Evolutionary conservation across 2,888 invertebrate species (phyloP), one percentile per base, ranked within the genome.

Genomic region (Oxyscelio sp.): DNA sequence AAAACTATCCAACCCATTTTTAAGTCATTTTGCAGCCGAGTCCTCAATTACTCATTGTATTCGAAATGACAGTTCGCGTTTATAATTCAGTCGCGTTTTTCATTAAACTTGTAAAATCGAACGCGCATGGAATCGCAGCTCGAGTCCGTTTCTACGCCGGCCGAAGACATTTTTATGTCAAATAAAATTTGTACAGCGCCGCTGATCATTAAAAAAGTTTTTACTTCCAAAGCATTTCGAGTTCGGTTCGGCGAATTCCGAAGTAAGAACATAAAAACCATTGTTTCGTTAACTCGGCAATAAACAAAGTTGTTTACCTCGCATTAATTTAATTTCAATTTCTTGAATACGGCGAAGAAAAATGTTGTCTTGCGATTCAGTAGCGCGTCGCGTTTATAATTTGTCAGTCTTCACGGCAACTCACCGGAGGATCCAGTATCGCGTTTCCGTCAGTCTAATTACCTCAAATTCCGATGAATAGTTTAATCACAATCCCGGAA

Each of bases 41-140:
- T 24, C 21, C 13, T 24, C n/a, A 24, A 52, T 52, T 24, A 24
- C 24, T 22, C 52, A 52, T 52, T 52, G 52, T 24, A 24, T 52
- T 52, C 13, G 19, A 52, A 52, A 21, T 52, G 24, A 52, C 52
- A 52, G 4, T 2, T 24, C 6, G 11, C 5, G 22, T 24, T 54
- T 27, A 24, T 27, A 22, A 17, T 54, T 54, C 22, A 54, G 31
- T 54, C 54, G 27, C 54, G 54, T 27, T 54, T 27, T 54, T 24
- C 54, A 54, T 54, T 54, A 54, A 54, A 24, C 21, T 15, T 54
- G 54, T 27, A 54, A 54, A 54, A 54, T 15, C 31, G 31, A 54
- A 27, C 8, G 54, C 54, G 24, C 27, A 1, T 3, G 21, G 24
- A 52, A 52, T 52, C 13, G 22, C 21, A 8, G 4, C 6, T 52